Conservation (phyloP, 2,888 invertebrate species). For the Homarus gammarus region DNA sequence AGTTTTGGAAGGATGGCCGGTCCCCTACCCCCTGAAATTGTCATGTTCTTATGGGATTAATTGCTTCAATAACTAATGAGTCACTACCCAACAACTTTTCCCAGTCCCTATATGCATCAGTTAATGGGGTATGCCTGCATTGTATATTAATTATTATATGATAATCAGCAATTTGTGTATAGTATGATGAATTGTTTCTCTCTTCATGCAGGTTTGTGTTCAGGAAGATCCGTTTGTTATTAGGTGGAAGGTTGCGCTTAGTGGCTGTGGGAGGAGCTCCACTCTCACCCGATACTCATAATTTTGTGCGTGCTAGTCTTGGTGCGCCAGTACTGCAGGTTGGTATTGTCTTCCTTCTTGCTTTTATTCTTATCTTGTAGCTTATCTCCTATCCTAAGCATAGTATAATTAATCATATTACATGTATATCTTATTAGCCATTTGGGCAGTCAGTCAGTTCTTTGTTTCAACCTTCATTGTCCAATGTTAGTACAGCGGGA, state of each 20-base stretch:
- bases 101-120: too few relatives aligned
- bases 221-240: slow-evolving; percentile 84
- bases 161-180: neutral
- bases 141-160: neutral
- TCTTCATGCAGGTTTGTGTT: slow-evolving; percentile 81
- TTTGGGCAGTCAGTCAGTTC: too few relatives aligned
- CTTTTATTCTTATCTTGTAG: neutral
- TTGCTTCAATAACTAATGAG: too few relatives aligned
- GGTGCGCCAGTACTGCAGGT: slow-evolving; percentile 91
- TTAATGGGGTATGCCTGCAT: too few relatives aligned
- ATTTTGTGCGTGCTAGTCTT: slow-evolving; percentile 93
- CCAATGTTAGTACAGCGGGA: too few relatives aligned
- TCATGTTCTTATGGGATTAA: too few relatives aligned
- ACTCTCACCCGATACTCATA: slow-evolving; percentile 95
- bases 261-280: slow-evolving; percentile 97
- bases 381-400: neutral
- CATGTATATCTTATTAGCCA: neutral
- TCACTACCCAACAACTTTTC: too few relatives aligned
- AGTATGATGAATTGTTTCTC: neutral
- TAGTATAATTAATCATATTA: too few relatives aligned
- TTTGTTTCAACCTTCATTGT: too few relatives aligned
- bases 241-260: slow-evolving; percentile 93
- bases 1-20: too few relatives aligned
- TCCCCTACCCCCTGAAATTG: too few relatives aligned
- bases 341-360: neutral